Percentiles rank a stretch among this genome's conserved stretches.
Evolutionary conservation across 2,797 vertebrate species (phyloP).

Genomic region (Platyrinchus mystaceus): DNA sequence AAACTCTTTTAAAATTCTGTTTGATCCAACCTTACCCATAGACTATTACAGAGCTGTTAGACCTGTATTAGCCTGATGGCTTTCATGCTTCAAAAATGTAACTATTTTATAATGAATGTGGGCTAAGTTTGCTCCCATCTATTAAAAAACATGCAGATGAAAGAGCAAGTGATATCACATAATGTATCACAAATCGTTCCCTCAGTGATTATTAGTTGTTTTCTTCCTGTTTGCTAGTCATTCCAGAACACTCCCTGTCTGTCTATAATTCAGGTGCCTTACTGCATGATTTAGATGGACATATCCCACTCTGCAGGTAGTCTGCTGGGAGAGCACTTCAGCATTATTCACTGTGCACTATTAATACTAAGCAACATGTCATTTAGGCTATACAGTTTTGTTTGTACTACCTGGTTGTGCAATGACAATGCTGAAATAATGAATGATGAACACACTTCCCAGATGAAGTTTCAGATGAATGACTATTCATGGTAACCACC

Average conservation of each 20-base stretch:
- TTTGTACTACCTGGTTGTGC: background rate
- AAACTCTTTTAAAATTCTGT: background rate
- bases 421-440: background rate
- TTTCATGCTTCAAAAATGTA: background rate
- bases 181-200: background rate
- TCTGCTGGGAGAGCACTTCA: background rate
- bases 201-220: background rate
- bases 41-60: background rate
- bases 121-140: background rate
- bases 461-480: background rate
- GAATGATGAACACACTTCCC: background rate
- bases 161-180: background rate
- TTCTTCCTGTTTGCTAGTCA: background rate
- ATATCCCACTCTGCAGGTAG: background rate
- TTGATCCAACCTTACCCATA: background rate
- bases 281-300: background rate
- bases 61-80: background rate
- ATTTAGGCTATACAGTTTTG: background rate
- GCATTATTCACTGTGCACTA: background rate
- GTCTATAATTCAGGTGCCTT: background rate
- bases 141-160: background rate
- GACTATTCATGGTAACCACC: background rate
- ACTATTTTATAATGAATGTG: background rate
- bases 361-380: background rate
- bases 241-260: background rate